A percentile compares a stretch with the other conserved stretches of the same genome.
phyloP scores from a whole-genome alignment of 1,140 invertebrate species.

The Drosophila bipectinata region DNA sequence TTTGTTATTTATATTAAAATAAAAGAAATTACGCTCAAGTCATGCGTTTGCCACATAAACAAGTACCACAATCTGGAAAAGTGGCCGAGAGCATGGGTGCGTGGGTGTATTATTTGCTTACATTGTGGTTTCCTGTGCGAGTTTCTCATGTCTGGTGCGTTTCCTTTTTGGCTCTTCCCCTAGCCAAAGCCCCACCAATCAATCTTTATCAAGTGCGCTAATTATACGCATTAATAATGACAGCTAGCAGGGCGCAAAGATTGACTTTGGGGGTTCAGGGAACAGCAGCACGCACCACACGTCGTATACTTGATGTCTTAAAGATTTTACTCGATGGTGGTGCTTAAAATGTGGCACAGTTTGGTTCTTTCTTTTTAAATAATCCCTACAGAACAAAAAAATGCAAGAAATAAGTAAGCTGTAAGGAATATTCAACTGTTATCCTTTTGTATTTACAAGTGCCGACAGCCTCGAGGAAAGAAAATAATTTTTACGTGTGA shows the following conservation, averaged over 20 bases:
- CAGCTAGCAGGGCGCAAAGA: conserved; percentile 39
- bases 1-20: conserved; percentile 56
- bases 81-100: conserved; percentile 5
- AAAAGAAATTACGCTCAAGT: conserved; percentile 68
- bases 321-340: not conserved
- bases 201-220: conserved; percentile 78
- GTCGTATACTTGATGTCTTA: conserved; percentile 45
- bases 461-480: conserved; percentile 55
- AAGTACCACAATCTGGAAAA: conserved; percentile 55
- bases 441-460: conserved; percentile 7
- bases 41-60: conserved; percentile 76
- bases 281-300: conserved; percentile 46
- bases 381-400: conserved; percentile 9
- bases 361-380: not conserved
- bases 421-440: not conserved
- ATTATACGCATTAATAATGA: conserved; percentile 79
- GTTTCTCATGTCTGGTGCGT: conserved; percentile 27
- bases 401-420: no score
- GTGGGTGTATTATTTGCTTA: conserved; percentile 44
- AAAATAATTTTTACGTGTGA: conserved; percentile 53
- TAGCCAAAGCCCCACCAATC: conserved; percentile 58
- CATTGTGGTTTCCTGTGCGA: conserved; percentile 47
- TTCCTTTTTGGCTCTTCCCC: conserved; percentile 23
- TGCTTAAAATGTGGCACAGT: not conserved
- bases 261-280: not conserved